A percentile compares a stretch with the other conserved stretches of the same genome.
Conservation (phyloP, 64 coral and sea anemone species). For the Montipora foliosa region DNA sequence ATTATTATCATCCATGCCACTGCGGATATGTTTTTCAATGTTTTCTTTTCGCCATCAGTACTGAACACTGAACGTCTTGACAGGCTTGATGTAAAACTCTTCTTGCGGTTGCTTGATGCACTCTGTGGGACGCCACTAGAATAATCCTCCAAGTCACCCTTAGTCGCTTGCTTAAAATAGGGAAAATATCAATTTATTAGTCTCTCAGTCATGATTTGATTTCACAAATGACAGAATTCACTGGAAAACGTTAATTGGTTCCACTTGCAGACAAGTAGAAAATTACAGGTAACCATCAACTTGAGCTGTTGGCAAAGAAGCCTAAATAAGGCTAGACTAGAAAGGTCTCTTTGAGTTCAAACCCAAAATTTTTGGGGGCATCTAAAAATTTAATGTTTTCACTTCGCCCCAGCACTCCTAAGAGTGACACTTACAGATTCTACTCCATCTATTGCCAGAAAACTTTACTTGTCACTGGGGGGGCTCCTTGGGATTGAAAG, state of each 20-base stretch:
- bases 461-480: neutral
- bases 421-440: too few relatives aligned
- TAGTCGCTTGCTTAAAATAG: neutral
- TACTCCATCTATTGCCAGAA: too few relatives aligned
- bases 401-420: too few relatives aligned
- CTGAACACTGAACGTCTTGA: constrained; percentile 31
- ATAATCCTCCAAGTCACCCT: neutral
- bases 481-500: too few relatives aligned
- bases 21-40: constrained; percentile 49
- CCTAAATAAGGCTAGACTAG: too few relatives aligned
- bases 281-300: too few relatives aligned
- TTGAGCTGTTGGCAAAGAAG: too few relatives aligned
- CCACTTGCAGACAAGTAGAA: too few relatives aligned
- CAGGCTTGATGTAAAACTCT: neutral
- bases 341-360: too few relatives aligned
- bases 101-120: neutral
- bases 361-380: too few relatives aligned
- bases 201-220: neutral
- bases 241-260: neutral
- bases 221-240: neutral
- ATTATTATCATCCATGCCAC: constrained; percentile 98
- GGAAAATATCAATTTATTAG: neutral
- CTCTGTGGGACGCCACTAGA: neutral
- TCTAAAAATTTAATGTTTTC: too few relatives aligned
- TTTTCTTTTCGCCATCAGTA: constrained; percentile 38